phyloP scores from a whole-genome alignment of 2,888 invertebrate species.

The Idaea biselata region DNA sequence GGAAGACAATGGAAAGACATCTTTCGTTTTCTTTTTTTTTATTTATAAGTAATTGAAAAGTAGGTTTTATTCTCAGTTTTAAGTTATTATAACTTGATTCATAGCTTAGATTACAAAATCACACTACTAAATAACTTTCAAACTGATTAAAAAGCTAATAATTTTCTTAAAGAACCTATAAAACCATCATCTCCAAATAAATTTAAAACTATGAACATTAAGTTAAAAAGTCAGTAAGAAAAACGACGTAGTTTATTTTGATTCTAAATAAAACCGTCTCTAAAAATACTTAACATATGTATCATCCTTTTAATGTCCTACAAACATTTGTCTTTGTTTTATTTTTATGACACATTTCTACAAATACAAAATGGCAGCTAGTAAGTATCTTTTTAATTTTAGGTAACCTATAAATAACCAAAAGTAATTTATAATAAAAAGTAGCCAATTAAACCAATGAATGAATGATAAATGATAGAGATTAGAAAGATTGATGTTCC shows the following conservation, averaged over 20 bases:
- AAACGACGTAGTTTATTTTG: conserved; percentile 23
- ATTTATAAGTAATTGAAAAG: not conserved
- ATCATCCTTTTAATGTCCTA: conserved; percentile 25
- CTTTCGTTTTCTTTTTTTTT: not conserved
- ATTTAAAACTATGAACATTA: conserved; percentile 22
- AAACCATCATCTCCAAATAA: not conserved
- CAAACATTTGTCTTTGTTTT: conserved; percentile 28
- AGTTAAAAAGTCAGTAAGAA: conserved; percentile 24
- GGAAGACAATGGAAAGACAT: too few relatives aligned
- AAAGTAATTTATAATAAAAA: not conserved
- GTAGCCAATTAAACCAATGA: not conserved
- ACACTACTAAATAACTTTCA: not conserved
- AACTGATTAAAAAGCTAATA: not conserved
- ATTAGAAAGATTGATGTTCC: not conserved
- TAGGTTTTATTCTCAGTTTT: not conserved
- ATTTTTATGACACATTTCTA: conserved; percentile 26
- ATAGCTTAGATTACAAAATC: not conserved
- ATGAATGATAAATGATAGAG: not conserved
- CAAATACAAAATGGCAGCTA: conserved; percentile 33
- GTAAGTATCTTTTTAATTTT: not conserved
- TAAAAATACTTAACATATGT: conserved; percentile 19
- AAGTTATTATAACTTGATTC: not conserved
- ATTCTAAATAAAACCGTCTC: conserved; percentile 18
- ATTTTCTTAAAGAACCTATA: not conserved
- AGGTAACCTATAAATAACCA: too few relatives aligned